A percentile compares a stretch with the other conserved stretches of the same genome.
phyloP scores from a whole-genome alignment of 2,888 invertebrate species.

The Caenorhabditis zanzibari region DNA sequence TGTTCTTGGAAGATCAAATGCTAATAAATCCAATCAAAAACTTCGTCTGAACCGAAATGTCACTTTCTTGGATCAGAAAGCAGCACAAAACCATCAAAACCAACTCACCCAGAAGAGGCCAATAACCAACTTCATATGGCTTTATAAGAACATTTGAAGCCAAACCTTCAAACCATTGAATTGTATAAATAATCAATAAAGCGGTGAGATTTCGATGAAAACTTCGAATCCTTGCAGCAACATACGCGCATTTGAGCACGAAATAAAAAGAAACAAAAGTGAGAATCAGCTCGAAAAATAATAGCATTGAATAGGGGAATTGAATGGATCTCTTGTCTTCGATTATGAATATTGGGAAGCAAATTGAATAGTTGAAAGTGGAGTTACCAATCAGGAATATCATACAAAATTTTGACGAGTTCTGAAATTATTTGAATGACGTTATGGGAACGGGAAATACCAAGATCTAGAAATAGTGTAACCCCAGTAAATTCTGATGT shows the following conservation, averaged over 20 bases:
- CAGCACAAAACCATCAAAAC: slow-evolving; percentile 6
- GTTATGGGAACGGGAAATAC: neutral
- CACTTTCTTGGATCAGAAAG: slow-evolving; percentile 13
- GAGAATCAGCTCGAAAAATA: slow-evolving; percentile 26
- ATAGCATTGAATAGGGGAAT: slow-evolving; percentile 38
- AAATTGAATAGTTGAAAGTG: slow-evolving; percentile 34
- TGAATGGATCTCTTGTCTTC: slow-evolving; percentile 19
- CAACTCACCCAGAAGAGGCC: slow-evolving; percentile 31
- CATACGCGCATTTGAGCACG: slow-evolving; percentile 27
- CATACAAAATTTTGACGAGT: slow-evolving; percentile 13
- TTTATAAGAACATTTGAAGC: slow-evolving; percentile 35
- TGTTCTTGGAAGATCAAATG: neutral
- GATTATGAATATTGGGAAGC: slow-evolving; percentile 38
- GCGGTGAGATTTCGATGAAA: slow-evolving; percentile 42
- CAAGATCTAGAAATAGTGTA: no score
- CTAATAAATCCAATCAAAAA: neutral
- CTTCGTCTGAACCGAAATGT: neutral
- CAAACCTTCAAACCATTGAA: slow-evolving; percentile 44
- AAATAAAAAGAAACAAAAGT: slow-evolving; percentile 9
- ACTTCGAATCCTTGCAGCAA: slow-evolving; percentile 20
- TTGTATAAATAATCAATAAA: slow-evolving; percentile 17
- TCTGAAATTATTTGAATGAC: neutral
- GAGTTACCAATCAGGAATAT: slow-evolving; percentile 47
- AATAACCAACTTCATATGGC: slow-evolving; percentile 42
- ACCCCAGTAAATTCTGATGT: no score